phyloP scores from a whole-genome alignment of 2,797 vertebrate species.

The Amblyraja radiata region DNA sequence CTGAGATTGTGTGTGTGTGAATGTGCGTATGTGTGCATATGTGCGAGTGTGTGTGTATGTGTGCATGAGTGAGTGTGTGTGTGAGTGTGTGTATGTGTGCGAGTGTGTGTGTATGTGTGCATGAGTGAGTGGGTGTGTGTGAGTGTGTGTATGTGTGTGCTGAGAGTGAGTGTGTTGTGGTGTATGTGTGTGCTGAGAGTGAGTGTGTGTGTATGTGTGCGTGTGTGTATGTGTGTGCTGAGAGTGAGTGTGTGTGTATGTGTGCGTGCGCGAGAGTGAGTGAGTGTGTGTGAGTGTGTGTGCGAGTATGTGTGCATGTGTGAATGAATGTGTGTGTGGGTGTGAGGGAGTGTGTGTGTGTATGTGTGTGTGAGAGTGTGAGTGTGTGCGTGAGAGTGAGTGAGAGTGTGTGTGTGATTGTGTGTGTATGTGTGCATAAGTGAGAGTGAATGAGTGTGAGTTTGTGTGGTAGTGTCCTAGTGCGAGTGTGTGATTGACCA shows the following conservation, averaged over 20 bases:
- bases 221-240: background rate
- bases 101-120: background rate
- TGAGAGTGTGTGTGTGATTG: background rate
- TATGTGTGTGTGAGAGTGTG: background rate
- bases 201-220: background rate
- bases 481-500: background rate
- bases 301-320: background rate
- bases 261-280: background rate
- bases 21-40: background rate
- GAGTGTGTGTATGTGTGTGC: background rate
- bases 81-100: background rate
- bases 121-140: too few species aligned
- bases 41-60: background rate
- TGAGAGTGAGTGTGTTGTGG: background rate
- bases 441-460: background rate
- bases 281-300: background rate
- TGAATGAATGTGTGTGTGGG: background rate
- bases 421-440: background rate
- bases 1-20: background rate
- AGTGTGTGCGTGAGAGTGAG: background rate
- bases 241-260: background rate
- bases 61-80: background rate
- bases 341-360: background rate
- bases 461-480: background rate
- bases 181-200: background rate